Conservation (phyloP, 1,140 invertebrate genomes). For the Pseudobourletiella spinata region DNA sequence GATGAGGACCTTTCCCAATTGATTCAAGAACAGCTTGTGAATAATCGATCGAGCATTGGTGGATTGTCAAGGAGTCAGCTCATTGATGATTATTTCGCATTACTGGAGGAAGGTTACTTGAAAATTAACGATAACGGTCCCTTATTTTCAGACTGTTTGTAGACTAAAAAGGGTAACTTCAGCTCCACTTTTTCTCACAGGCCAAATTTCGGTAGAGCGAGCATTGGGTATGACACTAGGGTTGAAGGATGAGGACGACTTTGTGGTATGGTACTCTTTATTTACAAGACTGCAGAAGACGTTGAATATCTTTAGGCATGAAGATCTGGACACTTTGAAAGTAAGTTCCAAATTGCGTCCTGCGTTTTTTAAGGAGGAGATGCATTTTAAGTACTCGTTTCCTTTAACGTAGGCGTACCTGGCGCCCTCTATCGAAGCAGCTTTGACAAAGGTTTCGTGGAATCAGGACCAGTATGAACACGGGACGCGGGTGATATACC, state of each 20-base stretch:
- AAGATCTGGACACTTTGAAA: too few relatives aligned
- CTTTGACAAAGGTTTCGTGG: too few relatives aligned
- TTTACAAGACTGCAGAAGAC: constrained; percentile 28
- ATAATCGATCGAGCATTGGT: background rate
- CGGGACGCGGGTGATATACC: too few relatives aligned
- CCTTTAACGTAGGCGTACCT: too few relatives aligned
- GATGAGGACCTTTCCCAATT: background rate
- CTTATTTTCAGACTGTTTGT: too few relatives aligned
- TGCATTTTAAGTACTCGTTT: too few relatives aligned
- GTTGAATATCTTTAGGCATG: background rate
- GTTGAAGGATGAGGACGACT: constrained; percentile 50
- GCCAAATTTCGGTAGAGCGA: background rate
- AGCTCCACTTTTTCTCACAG: background rate
- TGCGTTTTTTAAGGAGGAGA: too few relatives aligned
- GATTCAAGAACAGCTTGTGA: constrained; percentile 8
- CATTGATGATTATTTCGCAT: constrained; percentile 18
- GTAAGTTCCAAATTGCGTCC: too few relatives aligned
- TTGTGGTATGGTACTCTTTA: constrained; percentile 50
- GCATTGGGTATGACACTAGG: constrained; percentile 54
- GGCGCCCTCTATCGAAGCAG: too few relatives aligned
- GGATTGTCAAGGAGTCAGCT: constrained; percentile 8
- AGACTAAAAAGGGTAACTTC: too few relatives aligned
- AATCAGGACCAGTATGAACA: too few relatives aligned
- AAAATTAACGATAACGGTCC: background rate
- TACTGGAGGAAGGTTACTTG: background rate